These are phyloP conservation scores for Manacus vitellinus DNA, from an alignment of 2,113 vertebrate species.

Conservation along the genomic window DNA sequence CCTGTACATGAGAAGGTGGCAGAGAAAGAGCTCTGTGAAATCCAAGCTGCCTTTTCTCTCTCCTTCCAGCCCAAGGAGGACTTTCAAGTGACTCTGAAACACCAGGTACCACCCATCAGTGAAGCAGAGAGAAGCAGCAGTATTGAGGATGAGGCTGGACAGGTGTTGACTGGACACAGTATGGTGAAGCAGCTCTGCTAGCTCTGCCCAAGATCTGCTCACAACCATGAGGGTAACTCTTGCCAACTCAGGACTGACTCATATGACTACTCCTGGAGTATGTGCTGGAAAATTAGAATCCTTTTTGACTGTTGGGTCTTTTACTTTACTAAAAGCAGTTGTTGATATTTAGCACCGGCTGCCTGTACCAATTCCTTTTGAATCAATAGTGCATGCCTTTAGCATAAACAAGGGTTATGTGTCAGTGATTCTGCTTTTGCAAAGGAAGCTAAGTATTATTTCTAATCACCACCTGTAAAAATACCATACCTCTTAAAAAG, in stretches of 20 bases:
- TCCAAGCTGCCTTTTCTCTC: not conserved
- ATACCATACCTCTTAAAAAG: not conserved
- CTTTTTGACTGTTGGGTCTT: not conserved
- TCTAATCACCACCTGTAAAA: not conserved
- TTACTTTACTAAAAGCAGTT: not conserved
- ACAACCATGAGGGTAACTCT: fast-evolving
- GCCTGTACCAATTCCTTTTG: not conserved
- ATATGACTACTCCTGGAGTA: no score
- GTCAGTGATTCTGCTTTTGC: not conserved
- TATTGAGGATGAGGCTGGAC: not conserved
- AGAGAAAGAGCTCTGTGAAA: not conserved
- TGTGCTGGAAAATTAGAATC: not conserved
- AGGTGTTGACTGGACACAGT: not conserved
- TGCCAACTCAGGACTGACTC: not conserved
- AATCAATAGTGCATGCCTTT: not conserved
- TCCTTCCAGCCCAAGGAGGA: not conserved
- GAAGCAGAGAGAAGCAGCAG: not conserved
- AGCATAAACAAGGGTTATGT: not conserved
- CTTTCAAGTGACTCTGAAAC: not conserved
- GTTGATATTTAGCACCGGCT: not conserved
- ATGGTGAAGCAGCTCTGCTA: not conserved
- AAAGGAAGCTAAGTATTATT: not conserved
- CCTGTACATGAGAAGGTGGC: not conserved
- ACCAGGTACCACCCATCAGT: not conserved
- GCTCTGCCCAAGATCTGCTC: not conserved